Conservation (phyloP, 2,113 vertebrate species). For the Clarias batrachus region DNA sequence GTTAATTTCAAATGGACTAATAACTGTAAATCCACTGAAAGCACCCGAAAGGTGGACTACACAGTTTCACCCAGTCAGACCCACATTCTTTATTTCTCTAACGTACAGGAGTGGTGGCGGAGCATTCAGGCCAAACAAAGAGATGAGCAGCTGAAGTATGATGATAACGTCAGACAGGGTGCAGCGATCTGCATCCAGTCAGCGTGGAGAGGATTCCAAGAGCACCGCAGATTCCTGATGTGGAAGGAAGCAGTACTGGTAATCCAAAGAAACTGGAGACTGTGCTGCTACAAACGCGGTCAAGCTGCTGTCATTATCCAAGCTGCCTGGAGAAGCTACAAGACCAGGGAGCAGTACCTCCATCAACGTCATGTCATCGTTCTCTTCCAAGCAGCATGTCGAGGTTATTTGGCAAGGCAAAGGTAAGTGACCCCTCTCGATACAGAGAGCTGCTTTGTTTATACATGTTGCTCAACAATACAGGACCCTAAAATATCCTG, state of each 20-base stretch:
- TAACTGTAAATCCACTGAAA: background rate
- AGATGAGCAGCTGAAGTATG: conserved; percentile 53
- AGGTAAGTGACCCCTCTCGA: conserved; percentile 72
- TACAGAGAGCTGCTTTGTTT: conserved; percentile 27
- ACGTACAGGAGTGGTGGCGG: conserved; percentile 84
- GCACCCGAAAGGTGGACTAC: background rate
- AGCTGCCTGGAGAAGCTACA: conserved; percentile 82
- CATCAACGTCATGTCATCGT: conserved; percentile 66
- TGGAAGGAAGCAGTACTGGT: conserved; percentile 76
- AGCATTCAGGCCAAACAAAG: conserved; percentile 65
- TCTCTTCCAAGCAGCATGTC: conserved; percentile 76
- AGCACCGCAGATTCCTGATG: conserved; percentile 73
- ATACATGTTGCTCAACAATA: conserved; percentile 31
- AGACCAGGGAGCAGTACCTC: conserved; percentile 65
- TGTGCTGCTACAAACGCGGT: conserved; percentile 61
- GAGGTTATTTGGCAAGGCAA: conserved; percentile 79
- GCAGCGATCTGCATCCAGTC: conserved; percentile 82
- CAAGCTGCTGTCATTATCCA: conserved; percentile 81
- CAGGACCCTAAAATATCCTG: conserved; percentile 18
- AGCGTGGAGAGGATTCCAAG: conserved; percentile 82
- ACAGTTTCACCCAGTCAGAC: background rate
- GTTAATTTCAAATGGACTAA: background rate
- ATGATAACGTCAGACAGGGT: conserved; percentile 58
- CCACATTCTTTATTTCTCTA: background rate
- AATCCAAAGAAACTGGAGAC: conserved; percentile 86